phyloP scores from a whole-genome alignment of 2,888 invertebrate genomes.

The Drosophila affinis region DNA sequence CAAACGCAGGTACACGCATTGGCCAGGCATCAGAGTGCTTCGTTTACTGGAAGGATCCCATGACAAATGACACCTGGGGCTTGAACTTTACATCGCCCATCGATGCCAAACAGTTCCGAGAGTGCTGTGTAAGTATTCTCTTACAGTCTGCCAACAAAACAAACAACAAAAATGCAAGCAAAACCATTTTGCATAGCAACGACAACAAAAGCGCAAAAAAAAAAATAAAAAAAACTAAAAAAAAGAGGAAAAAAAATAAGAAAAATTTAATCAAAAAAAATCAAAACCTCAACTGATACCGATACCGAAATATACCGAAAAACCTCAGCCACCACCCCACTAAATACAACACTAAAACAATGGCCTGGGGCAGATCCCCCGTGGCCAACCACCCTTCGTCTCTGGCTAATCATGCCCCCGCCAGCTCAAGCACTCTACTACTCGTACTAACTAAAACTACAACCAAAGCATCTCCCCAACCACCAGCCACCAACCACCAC shows the following conservation, averaged over 20 bases:
- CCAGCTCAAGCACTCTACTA: conserved; percentile 41
- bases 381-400: conserved; percentile 7
- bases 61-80: conserved; percentile 99
- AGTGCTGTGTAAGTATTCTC: conserved; percentile 95
- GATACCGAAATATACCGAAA: conserved; percentile 54
- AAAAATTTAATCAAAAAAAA: conserved; percentile 24
- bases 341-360: conserved; percentile 44
- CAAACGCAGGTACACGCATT: conserved; percentile 94
- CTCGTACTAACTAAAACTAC: conserved; percentile 4
- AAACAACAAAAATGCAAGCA: conserved; percentile 39
- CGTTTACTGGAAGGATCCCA: conserved; percentile 99
- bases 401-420: conserved; percentile 37
- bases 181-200: conserved; percentile 49
- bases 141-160: conserved; percentile 78
- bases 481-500: conserved; percentile 7
- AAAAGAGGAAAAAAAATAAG: conserved; percentile 22
- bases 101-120: conserved; percentile 98
- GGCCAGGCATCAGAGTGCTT: conserved; percentile 99
- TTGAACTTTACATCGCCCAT: conserved; percentile 98
- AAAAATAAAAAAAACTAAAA: conserved; percentile 17
- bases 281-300: conserved; percentile 69
- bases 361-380: conserved; percentile 28
- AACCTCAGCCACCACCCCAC: conserved; percentile 66
- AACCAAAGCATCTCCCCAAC: neutral
- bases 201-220: conserved; percentile 52